Conservation (phyloP, 1,140 invertebrate species). For the Odontomachus brunneus region DNA sequence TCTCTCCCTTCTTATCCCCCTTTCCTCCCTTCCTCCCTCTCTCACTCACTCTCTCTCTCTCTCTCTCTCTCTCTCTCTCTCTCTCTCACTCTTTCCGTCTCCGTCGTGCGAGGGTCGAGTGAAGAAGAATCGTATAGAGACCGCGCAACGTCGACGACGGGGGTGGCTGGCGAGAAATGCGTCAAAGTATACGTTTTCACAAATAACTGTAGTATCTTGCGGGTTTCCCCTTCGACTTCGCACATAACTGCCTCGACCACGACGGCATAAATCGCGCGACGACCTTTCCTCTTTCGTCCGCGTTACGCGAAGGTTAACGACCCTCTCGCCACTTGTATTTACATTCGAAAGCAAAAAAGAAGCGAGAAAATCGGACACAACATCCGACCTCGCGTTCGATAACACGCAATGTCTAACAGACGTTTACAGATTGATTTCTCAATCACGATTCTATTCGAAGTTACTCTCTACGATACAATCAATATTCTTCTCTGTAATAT, state of each 20-base stretch:
- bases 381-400: no score
- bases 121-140: conserved; percentile 64
- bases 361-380: no score
- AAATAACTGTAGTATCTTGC: conserved; percentile 63
- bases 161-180: conserved; percentile 26
- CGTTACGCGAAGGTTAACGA: conserved; percentile 4
- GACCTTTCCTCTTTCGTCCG: conserved; percentile 18
- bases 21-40: no score
- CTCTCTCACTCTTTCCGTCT: no score
- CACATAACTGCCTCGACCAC: conserved; percentile 52
- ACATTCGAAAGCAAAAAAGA: conserved; percentile 3
- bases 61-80: no score
- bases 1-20: no score
- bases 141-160: conserved; percentile 27
- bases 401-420: no score
- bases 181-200: conserved; percentile 46
- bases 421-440: not conserved
- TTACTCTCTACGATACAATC: no score
- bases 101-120: conserved; percentile 57
- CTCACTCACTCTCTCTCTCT: no score
- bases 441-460: not conserved
- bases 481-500: no score
- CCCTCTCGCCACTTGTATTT: conserved; percentile 1
- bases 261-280: conserved; percentile 37
- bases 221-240: conserved; percentile 35